Evolutionary conservation across 2,797 vertebrate genomes (phyloP), one percentile per base, ranked within the genome.

Genomic region (Margarornis squamiger): DNA sequence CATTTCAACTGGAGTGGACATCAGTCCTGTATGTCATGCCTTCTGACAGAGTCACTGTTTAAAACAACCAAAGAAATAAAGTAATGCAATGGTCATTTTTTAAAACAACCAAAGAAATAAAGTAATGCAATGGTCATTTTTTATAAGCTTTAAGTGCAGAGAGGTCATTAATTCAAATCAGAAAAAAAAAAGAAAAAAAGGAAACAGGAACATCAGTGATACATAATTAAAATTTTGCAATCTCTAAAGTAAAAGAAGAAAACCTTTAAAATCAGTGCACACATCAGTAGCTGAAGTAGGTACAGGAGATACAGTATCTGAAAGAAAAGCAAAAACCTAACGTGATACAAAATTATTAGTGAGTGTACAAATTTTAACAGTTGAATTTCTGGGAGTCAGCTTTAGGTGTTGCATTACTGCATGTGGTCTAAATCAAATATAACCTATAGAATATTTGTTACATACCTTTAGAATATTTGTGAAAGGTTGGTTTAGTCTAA

Each of bases 1-100:
- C 58, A 88, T 89, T 68, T 81, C 45, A 95, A 54, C 41, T 62
- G 34, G 32, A 93, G 52, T 15, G 91, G 76, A 92, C 36, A 95
- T 88, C 30, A 94, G 39, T 71, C 63, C 77, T 49, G 74, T 65
- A 73, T 39, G 62, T 78, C 66, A 61, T 65, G 91, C 39, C 27
- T 96, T 80, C 86, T 57, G 68, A 76, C 5, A 9, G 5, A 94
- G 49, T 78, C 66, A 90, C 26, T 79, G 15, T 70, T 93, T 72
- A 79, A 79, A 83, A 88, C 30, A 91, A 74, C n/a, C 1, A 4
- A 74, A 71, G 43, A 93, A 88, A 87, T 41, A 72, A 86, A 84
- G 65, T 76, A 82, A 90, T 24, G 27, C 32, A 90, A 62, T 8
- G 20, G 34, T 71, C 6, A 8, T 6, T 70, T 46, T 46, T 77